These are phyloP conservation scores for Cherax destructor DNA, from an alignment of 1,140 invertebrate species.

Conservation along the genomic window DNA sequence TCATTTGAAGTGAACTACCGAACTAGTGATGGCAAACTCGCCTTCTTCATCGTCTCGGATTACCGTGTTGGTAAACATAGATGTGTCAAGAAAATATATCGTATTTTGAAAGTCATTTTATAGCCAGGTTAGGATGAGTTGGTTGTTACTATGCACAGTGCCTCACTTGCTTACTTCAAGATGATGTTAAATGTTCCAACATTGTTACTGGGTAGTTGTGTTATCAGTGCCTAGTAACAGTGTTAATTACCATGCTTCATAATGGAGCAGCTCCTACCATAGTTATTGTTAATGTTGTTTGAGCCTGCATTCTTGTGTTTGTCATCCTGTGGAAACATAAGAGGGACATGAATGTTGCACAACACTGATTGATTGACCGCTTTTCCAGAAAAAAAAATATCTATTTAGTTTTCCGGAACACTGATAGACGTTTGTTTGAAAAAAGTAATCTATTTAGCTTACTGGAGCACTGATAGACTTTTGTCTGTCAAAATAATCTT, in stretches of 20 bases:
- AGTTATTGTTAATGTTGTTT: not conserved
- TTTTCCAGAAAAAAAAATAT: too few relatives aligned
- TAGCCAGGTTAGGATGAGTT: not conserved
- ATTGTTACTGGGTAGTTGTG: not conserved
- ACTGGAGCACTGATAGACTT: not conserved
- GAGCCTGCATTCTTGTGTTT: not conserved
- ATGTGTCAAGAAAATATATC: too few relatives aligned
- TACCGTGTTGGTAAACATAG: too few relatives aligned
- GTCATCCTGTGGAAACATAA: not conserved
- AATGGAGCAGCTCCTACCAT: not conserved
- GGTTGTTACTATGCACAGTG: too few relatives aligned
- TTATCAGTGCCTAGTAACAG: not conserved
- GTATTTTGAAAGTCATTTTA: not conserved
- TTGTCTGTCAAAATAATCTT: not conserved
- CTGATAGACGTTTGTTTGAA: too few relatives aligned
- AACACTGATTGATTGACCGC: not conserved
- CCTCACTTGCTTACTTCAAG: too few relatives aligned
- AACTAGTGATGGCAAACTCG: too few relatives aligned
- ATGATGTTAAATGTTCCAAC: not conserved
- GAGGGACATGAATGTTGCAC: not conserved
- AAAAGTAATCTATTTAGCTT: too few relatives aligned
- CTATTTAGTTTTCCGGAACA: too few relatives aligned
- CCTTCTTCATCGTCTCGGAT: too few relatives aligned
- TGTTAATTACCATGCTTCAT: not conserved
- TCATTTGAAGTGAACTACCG: too few relatives aligned